A percentile compares a stretch with the other conserved stretches of the same genome.
Conservation (phyloP, 2,888 invertebrate species). For the Scelioninae gen. 1 region DNA sequence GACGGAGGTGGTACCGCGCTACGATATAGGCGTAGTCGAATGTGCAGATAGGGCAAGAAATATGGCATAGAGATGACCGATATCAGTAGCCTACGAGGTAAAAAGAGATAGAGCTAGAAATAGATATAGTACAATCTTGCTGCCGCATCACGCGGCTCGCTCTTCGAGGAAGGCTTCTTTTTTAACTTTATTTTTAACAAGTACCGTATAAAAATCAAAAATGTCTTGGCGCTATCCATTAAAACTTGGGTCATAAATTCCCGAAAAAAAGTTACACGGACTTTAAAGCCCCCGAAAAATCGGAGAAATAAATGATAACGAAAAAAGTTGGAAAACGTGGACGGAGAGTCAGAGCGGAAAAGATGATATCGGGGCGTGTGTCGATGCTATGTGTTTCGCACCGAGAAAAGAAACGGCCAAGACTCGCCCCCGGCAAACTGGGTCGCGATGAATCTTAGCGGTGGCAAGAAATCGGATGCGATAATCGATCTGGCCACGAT, state of each 20-base stretch:
- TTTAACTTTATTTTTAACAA: conserved; percentile 50
- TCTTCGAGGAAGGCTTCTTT: conserved; percentile 34
- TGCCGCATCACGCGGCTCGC: conserved; percentile 55
- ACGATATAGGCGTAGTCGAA: conserved; percentile 78
- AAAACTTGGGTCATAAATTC: conserved; percentile 57
- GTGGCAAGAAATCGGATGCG: conserved; percentile 77
- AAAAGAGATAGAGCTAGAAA: conserved; percentile 50
- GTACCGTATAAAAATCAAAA: conserved; percentile 49
- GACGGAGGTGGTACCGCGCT: conserved; percentile 69
- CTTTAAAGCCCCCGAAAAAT: conserved; percentile 42
- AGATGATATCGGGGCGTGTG: conserved; percentile 42
- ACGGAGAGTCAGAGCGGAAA: conserved; percentile 27
- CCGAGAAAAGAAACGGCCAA: conserved; percentile 51
- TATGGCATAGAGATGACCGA: conserved; percentile 81
- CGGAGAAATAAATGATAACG: conserved; percentile 32
- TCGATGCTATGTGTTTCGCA: conserved; percentile 46
- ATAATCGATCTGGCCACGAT: conserved; percentile 78
- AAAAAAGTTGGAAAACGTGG: conserved; percentile 32
- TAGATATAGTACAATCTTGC: conserved; percentile 67
- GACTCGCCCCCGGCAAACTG: conserved; percentile 61
- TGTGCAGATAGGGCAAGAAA: conserved; percentile 80
- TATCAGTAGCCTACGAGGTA: conserved; percentile 76
- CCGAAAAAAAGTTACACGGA: conserved; percentile 24
- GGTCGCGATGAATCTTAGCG: conserved; percentile 66
- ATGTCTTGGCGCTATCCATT: conserved; percentile 44